Percentiles rank a stretch among this genome's conserved stretches.
These are phyloP conservation scores for Prosopocoilus inquinatus DNA, from an alignment of 2,888 invertebrate genomes.

Conservation along the genomic window DNA sequence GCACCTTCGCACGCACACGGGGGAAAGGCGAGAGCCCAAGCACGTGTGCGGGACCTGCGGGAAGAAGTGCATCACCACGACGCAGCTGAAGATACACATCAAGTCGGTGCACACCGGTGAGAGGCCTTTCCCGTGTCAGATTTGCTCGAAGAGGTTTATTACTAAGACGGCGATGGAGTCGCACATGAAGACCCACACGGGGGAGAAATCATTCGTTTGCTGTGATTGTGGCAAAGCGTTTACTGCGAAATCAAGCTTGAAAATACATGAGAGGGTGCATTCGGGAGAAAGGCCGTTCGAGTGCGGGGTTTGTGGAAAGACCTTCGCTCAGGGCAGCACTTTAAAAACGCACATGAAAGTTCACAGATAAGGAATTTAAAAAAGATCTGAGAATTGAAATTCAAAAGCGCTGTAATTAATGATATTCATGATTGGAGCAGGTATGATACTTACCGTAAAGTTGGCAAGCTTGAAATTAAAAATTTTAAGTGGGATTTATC, in stretches of 20 bases:
- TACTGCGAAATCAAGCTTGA: slow-evolving; percentile 38
- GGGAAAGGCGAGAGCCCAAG: slow-evolving; percentile 26
- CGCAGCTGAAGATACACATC: slow-evolving; percentile 52
- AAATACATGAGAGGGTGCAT: slow-evolving; percentile 41
- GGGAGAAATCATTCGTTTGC: slow-evolving; percentile 50
- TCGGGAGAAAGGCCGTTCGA: slow-evolving; percentile 39
- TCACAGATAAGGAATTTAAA: slow-evolving; percentile 27
- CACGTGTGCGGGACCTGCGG: slow-evolving; percentile 28
- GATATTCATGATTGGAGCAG: too few species aligned
- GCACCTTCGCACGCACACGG: slow-evolving; percentile 35
- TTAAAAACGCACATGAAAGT: slow-evolving; percentile 39
- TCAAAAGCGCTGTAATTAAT: too few species aligned
- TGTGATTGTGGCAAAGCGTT: slow-evolving; percentile 51
- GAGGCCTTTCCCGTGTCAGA: slow-evolving; percentile 49
- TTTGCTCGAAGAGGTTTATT: slow-evolving; percentile 50
- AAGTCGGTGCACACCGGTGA: slow-evolving; percentile 50
- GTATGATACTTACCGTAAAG: too few species aligned
- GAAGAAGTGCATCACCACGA: slow-evolving; percentile 45
- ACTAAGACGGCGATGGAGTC: slow-evolving; percentile 49
- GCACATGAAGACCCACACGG: slow-evolving; percentile 51
- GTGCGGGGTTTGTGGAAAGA: slow-evolving; percentile 39
- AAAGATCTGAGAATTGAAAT: too few species aligned
- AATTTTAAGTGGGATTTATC: too few species aligned
- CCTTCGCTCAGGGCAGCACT: slow-evolving; percentile 38
- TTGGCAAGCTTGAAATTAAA: too few species aligned